Percentiles rank a stretch among this genome's conserved stretches.
phyloP scores from a whole-genome alignment of 2,113 vertebrate species.

The Halcyon senegalensis region DNA sequence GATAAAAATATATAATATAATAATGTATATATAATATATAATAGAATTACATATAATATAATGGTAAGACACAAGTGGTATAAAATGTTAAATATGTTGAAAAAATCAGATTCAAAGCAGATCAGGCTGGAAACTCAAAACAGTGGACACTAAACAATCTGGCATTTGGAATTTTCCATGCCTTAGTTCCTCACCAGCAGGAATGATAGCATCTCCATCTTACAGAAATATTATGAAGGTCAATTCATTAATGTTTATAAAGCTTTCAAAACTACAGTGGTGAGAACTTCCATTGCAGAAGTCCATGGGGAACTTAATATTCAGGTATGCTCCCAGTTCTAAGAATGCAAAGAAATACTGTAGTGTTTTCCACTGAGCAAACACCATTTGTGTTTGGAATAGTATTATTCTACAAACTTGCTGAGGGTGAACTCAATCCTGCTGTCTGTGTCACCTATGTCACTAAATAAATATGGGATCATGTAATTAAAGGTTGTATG shows the following conservation, averaged over 20 bases:
- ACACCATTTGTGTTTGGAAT: not conserved
- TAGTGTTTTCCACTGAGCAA: not conserved
- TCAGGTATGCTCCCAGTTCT: not conserved
- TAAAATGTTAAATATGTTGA: not conserved
- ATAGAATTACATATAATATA: too few relatives aligned
- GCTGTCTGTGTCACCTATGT: too few relatives aligned
- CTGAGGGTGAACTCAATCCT: too few relatives aligned
- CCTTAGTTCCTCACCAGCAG: not conserved
- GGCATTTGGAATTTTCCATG: not conserved
- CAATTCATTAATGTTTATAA: constrained; percentile 4
- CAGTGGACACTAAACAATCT: not conserved
- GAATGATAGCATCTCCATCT: not conserved
- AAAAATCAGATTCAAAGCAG: not conserved
- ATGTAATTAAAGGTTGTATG: not conserved
- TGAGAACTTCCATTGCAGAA: not conserved
- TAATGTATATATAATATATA: too few relatives aligned
- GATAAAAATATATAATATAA: too few relatives aligned
- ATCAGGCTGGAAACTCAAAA: not conserved
- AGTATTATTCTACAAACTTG: too few relatives aligned
- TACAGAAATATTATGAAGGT: not conserved
- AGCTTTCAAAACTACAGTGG: constrained; percentile 6
- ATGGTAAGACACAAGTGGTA: fast-evolving
- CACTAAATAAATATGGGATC: not conserved
- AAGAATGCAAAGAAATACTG: not conserved
- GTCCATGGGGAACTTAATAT: constrained; percentile 3